Conservation (phyloP, 2,888 invertebrate genomes). For the Tetrapedia diversipes region DNA sequence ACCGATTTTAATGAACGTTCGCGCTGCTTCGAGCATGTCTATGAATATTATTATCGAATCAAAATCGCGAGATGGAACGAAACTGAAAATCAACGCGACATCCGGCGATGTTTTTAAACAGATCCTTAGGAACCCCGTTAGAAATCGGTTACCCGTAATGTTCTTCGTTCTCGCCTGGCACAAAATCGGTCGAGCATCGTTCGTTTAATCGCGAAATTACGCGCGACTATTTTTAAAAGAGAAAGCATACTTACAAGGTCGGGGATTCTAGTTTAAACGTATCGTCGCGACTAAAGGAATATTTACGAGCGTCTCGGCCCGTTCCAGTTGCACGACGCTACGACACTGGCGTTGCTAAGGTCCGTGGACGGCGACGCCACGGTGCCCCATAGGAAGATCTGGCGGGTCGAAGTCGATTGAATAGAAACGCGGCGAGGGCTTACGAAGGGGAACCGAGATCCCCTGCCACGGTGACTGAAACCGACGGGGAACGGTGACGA, state of each 20-base stretch:
- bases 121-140: background rate
- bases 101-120: too few relatives aligned
- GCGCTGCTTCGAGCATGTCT: too few relatives aligned
- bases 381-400: background rate
- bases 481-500: conserved; percentile 6
- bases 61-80: too few relatives aligned
- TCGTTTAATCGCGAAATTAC: conserved; percentile 25
- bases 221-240: conserved; percentile 54
- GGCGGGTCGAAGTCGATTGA: conserved; percentile 15
- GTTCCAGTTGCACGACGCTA: conserved; percentile 6
- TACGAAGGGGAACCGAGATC: conserved; percentile 20
- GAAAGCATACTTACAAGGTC: conserved; percentile 62
- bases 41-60: too few relatives aligned
- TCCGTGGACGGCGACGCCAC: background rate
- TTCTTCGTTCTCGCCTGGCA: background rate
- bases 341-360: background rate
- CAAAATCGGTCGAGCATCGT: background rate
- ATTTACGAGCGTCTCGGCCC: conserved; percentile 3
- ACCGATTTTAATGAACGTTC: too few relatives aligned
- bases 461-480: conserved; percentile 9
- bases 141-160: background rate
- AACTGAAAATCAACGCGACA: background rate
- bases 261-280: conserved; percentile 45
- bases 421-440: conserved; percentile 49
- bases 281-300: conserved; percentile 19